Conservation (phyloP, 1,140 invertebrate species). For the Dinothrombium tinctorium region DNA sequence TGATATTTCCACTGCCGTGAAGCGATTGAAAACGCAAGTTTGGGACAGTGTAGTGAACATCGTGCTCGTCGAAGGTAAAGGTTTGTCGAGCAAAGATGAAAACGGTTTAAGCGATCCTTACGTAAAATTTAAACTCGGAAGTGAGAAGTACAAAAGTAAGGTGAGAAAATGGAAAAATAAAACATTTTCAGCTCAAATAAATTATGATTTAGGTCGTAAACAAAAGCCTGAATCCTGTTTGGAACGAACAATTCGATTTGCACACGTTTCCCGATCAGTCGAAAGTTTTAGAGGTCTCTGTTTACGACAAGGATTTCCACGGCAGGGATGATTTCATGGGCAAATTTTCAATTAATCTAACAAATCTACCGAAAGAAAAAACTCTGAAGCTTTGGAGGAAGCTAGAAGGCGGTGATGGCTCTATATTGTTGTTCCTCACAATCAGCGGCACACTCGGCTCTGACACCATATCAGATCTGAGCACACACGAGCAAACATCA, state of each 20-base stretch:
- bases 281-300: constrained; percentile 62
- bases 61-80: constrained; percentile 76
- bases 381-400: constrained; percentile 70
- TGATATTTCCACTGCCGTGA: constrained; percentile 14
- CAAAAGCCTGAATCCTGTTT: constrained; percentile 57
- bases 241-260: constrained; percentile 92
- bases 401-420: constrained; percentile 66
- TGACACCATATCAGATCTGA: constrained; percentile 33
- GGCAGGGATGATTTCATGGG: constrained; percentile 67
- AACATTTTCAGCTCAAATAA: background rate
- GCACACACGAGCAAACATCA: constrained; percentile 52
- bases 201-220: constrained; percentile 21
- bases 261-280: constrained; percentile 75
- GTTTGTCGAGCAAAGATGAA: constrained; percentile 62
- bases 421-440: constrained; percentile 65
- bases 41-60: constrained; percentile 90
- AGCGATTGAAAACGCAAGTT: constrained; percentile 61
- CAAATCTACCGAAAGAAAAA: constrained; percentile 55
- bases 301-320: constrained; percentile 64
- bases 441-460: constrained; percentile 71
- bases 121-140: constrained; percentile 88
- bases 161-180: constrained; percentile 24
- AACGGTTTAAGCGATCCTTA: constrained; percentile 79
- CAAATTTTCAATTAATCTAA: constrained; percentile 59
- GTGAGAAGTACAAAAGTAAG: constrained; percentile 95